A percentile compares a stretch with the other conserved stretches of the same genome.
phyloP scores from a whole-genome alignment of 2,888 invertebrate species.

The Lymantria dispar region DNA sequence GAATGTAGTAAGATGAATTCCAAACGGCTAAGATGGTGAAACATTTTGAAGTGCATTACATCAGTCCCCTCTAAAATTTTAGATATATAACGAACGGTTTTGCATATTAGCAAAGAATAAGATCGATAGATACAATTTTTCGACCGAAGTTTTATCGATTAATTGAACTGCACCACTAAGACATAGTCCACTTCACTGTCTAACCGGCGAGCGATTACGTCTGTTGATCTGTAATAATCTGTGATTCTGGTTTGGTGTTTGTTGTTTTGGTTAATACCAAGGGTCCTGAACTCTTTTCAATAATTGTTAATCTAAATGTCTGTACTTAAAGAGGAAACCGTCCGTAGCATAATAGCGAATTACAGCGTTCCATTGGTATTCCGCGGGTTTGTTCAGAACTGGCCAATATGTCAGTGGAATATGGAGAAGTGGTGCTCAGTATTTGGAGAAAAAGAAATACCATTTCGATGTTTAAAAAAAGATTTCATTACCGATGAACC shows the following conservation, averaged over 20 bases:
- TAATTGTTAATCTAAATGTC: conserved; percentile 40
- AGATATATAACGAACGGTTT: too few relatives aligned
- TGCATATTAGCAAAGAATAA: too few relatives aligned
- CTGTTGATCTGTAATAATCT: too few relatives aligned
- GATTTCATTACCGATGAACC: conserved; percentile 78
- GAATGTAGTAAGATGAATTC: too few relatives aligned
- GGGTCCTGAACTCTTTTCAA: not conserved
- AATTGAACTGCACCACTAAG: too few relatives aligned
- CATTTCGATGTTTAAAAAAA: conserved; percentile 78
- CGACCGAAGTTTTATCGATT: too few relatives aligned
- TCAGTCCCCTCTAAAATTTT: too few relatives aligned
- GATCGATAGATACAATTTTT: too few relatives aligned
- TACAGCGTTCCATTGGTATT: conserved; percentile 77
- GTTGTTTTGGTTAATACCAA: not conserved
- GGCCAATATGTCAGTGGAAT: conserved; percentile 83
- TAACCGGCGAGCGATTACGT: too few relatives aligned
- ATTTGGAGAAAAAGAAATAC: conserved; percentile 79
- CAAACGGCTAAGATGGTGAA: too few relatives aligned
- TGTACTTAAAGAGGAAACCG: conserved; percentile 47
- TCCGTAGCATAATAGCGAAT: conserved; percentile 48
- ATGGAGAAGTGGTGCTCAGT: conserved; percentile 82
- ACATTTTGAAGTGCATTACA: too few relatives aligned
- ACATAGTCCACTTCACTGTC: too few relatives aligned
- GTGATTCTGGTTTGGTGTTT: not conserved
- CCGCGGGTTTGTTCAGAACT: conserved; percentile 74